A percentile compares a stretch with the other conserved stretches of the same genome.
Evolutionary conservation across 2,113 vertebrate genomes (phyloP).

Genomic region (Phylloscopus whistleri): DNA sequence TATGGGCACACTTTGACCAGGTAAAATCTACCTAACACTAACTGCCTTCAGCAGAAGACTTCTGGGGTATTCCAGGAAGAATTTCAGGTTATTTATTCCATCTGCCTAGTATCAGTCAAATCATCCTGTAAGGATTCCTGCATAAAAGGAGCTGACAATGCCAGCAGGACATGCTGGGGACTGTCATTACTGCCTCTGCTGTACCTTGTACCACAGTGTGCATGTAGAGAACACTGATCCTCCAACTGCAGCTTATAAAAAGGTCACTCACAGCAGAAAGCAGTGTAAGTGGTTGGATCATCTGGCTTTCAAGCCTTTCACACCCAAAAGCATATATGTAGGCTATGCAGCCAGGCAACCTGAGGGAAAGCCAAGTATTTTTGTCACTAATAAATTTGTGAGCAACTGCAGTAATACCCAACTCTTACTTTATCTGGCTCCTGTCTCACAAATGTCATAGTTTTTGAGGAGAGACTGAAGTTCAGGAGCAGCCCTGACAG

Average conservation of each 20-base stretch:
- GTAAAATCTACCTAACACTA: background rate
- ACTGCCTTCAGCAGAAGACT: background rate
- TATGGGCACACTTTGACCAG: background rate
- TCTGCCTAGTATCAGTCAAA: background rate
- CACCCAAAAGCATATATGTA: background rate
- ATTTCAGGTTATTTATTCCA: background rate
- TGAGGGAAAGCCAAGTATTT: background rate
- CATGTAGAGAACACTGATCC: background rate
- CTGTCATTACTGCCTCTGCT: background rate
- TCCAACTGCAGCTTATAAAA: background rate
- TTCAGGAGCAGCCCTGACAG: background rate
- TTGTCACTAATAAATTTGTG: background rate
- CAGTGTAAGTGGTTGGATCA: background rate
- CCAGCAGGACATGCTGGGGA: background rate
- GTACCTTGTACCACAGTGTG: background rate
- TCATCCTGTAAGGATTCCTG: background rate
- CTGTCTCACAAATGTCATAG: background rate
- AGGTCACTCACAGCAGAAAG: background rate
- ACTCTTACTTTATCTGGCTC: background rate
- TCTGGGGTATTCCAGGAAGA: background rate
- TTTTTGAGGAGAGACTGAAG: background rate
- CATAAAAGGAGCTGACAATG: background rate
- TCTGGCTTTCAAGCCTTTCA: background rate
- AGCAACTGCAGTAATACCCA: background rate
- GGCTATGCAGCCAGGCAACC: background rate